phyloP scores from a whole-genome alignment of 2,797 vertebrate species.

The Hydrophis major region DNA sequence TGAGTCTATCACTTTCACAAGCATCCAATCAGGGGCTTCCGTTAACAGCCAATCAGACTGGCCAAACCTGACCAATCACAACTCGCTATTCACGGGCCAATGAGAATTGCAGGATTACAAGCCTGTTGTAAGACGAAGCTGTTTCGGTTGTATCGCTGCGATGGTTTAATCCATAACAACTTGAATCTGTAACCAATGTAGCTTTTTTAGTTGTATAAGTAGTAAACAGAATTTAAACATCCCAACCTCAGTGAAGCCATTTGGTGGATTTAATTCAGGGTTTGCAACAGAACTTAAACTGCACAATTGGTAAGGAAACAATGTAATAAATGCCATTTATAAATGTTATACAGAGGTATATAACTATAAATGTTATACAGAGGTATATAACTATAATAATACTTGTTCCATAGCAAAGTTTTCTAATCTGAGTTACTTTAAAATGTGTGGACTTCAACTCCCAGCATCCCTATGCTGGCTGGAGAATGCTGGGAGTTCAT shows the following conservation, averaged over 20 bases:
- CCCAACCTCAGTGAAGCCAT: not conserved
- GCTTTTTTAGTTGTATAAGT: not conserved
- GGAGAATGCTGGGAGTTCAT: not conserved
- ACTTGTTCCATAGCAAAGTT: not conserved
- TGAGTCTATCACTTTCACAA: no score
- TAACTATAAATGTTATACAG: not conserved
- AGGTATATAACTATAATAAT: not conserved
- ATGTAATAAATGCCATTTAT: not conserved
- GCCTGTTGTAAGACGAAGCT: no score
- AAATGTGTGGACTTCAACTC: not conserved
- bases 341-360: not conserved
- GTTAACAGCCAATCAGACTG: no score
- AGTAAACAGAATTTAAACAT: not conserved
- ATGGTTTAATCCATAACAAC: no score
- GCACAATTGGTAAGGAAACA: not conserved
- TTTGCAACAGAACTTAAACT: not conserved
- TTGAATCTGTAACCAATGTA: not conserved
- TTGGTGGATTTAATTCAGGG: not conserved
- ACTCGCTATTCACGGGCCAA: no score
- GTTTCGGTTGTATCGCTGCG: no score
- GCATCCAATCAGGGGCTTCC: no score
- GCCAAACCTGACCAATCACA: no score
- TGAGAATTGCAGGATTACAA: no score
- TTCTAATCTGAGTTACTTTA: not conserved
- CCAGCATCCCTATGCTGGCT: not conserved